phyloP scores from a whole-genome alignment of 2,113 vertebrate species.

The Aptenodytes patagonicus region DNA sequence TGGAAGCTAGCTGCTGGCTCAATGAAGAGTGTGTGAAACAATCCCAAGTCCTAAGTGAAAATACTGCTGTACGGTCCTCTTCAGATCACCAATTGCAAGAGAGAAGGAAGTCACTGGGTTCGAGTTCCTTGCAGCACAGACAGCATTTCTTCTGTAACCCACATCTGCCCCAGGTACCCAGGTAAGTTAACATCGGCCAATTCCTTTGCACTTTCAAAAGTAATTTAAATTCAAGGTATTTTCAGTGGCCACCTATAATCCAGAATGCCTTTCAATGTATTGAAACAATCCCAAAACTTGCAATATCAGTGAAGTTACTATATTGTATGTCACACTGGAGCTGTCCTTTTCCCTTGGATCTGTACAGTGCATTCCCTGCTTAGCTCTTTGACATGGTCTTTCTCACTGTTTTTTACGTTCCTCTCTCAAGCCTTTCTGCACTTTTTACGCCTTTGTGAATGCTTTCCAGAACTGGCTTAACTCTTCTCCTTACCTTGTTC shows the following conservation, averaged over 20 bases:
- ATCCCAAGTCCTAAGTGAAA: slow-evolving; percentile 5
- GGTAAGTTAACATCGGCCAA: background rate
- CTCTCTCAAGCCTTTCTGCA: background rate
- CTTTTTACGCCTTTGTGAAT: background rate
- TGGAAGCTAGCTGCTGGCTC: slow-evolving; percentile 74
- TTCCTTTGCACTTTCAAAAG: background rate
- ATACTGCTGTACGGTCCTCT: background rate
- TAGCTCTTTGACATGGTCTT: background rate
- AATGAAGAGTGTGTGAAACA: slow-evolving; percentile 55
- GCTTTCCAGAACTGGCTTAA: background rate
- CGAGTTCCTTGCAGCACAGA: slow-evolving; percentile 30
- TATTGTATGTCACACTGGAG: background rate
- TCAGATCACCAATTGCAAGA: background rate
- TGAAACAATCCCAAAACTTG: background rate
- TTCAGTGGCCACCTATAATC: background rate
- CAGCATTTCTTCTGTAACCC: slow-evolving; percentile 67
- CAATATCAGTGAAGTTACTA: background rate
- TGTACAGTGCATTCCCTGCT: background rate
- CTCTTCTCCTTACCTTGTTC: background rate
- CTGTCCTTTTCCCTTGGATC: background rate
- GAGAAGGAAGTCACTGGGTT: slow-evolving; percentile 10
- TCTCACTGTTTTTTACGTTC: background rate
- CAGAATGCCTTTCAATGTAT: background rate
- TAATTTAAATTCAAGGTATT: background rate
- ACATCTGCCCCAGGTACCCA: background rate